Evolutionary conservation across 2,888 invertebrate species (phyloP).

Genomic region (Caprella mutica): DNA sequence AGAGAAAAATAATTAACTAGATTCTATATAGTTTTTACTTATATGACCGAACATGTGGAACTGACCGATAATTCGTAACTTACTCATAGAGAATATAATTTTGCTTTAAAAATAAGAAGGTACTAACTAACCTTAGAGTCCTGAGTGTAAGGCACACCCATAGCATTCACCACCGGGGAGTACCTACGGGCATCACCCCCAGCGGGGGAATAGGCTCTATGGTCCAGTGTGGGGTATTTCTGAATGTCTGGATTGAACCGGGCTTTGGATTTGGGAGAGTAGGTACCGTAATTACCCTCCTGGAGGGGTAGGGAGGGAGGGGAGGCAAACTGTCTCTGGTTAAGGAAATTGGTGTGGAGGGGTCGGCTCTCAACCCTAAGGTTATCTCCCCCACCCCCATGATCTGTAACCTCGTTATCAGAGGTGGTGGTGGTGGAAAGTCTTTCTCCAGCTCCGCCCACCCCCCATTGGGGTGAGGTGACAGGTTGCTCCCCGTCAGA

Average conservation of each 20-base stretch:
- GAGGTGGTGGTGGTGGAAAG: constrained; percentile 35
- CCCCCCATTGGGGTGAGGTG: constrained; percentile 22
- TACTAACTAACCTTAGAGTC: background rate
- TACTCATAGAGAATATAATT: too few species aligned
- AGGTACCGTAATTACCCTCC: constrained; percentile 32
- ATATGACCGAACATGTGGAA: too few species aligned
- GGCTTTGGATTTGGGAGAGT: constrained; percentile 28
- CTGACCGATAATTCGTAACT: too few species aligned
- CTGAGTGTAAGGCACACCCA: background rate
- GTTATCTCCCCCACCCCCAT: constrained; percentile 28
- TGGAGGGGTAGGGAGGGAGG: background rate
- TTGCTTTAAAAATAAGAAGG: background rate
- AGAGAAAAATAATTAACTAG: too few species aligned
- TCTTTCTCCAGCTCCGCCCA: constrained; percentile 24
- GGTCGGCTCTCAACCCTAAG: constrained; percentile 26
- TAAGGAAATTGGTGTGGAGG: too few species aligned
- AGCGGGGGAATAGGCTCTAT: constrained; percentile 19
- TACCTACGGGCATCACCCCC: constrained; percentile 9
- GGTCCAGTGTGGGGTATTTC: constrained; percentile 30
- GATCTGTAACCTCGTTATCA: constrained; percentile 35
- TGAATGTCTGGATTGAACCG: constrained; percentile 24
- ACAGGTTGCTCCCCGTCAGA: constrained; percentile 14
- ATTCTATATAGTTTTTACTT: too few species aligned
- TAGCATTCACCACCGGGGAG: constrained; percentile 19
- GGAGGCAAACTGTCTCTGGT: background rate